phyloP scores from a whole-genome alignment of 2,888 invertebrate genomes.

The Odontothrips loti region DNA sequence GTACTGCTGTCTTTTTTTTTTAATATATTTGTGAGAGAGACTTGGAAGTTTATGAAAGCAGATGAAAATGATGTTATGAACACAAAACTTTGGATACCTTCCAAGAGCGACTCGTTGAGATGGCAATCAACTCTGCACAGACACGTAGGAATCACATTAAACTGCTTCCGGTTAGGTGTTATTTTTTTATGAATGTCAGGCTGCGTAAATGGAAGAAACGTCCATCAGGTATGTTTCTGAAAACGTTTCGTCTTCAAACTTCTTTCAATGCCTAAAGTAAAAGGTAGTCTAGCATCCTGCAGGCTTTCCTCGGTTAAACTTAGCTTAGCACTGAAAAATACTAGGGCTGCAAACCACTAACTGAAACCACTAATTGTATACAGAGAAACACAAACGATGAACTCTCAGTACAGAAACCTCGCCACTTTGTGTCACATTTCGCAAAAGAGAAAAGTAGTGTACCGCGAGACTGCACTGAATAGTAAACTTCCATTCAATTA shows the following conservation, averaged over 20 bases:
- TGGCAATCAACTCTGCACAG: conserved; percentile 13
- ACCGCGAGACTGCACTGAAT: too few species aligned
- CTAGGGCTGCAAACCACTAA: background rate
- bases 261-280: background rate
- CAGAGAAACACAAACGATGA: background rate
- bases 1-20: background rate
- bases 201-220: conserved; percentile 6
- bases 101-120: background rate
- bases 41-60: background rate
- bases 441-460: too few species aligned
- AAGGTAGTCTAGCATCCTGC: background rate
- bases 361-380: background rate
- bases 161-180: background rate
- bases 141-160: background rate
- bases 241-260: conserved; percentile 1
- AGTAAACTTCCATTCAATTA: too few species aligned
- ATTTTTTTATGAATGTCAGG: background rate
- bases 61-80: background rate
- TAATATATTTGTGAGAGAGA: background rate
- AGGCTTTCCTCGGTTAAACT: background rate
- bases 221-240: conserved; percentile 14
- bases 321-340: conserved; percentile 7
- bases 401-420: too few species aligned
- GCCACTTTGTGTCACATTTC: too few species aligned
- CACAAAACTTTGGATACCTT: background rate